These are phyloP conservation scores for Riparia riparia DNA, from an alignment of 2,113 vertebrate genomes.

Conservation along the genomic window DNA sequence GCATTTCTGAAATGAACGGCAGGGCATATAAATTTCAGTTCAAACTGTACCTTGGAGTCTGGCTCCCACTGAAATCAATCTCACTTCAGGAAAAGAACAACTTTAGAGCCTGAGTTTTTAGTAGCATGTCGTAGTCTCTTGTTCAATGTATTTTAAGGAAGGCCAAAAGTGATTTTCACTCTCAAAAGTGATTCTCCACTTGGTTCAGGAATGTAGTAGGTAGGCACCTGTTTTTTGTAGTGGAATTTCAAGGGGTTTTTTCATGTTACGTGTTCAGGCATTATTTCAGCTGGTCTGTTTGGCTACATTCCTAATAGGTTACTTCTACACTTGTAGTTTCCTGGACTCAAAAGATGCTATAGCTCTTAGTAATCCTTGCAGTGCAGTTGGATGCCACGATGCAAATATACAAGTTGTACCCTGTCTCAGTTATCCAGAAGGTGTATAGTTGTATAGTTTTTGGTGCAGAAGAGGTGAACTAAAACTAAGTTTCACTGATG, in stretches of 20 bases:
- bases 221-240: not conserved
- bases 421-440: not conserved
- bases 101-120: not conserved
- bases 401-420: not conserved
- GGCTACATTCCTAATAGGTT: not conserved
- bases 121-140: not conserved
- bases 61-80: not conserved
- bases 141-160: not conserved
- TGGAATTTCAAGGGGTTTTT: not conserved
- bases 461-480: slow-evolving; percentile 17
- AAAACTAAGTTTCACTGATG: slow-evolving; percentile 25
- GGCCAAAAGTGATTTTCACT: not conserved
- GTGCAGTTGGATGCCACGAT: not conserved
- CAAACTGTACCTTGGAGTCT: not conserved
- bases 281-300: not conserved
- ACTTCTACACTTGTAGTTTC: not conserved
- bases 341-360: not conserved
- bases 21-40: slow-evolving; percentile 9
- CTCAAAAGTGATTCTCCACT: not conserved
- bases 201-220: not conserved
- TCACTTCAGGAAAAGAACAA: slow-evolving; percentile 1
- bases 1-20: slow-evolving; percentile 44
- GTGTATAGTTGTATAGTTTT: not conserved
- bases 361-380: not conserved
- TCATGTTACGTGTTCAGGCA: not conserved